These are phyloP conservation scores for Melieria picta DNA, from an alignment of 2,888 invertebrate genomes.

Conservation along the genomic window DNA sequence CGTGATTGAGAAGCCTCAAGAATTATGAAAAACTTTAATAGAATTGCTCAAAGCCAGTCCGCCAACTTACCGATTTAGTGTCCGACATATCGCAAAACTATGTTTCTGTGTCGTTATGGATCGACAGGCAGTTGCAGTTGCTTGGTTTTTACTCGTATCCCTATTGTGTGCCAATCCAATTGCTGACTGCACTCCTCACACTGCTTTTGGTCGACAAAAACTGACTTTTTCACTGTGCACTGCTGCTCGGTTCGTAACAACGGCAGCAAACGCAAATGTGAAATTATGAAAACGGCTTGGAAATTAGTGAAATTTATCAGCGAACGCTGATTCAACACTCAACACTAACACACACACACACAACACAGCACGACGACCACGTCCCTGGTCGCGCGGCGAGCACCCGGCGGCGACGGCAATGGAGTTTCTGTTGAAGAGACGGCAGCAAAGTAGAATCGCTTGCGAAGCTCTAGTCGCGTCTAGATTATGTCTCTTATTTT, in stretches of 20 bases:
- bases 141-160: not conserved
- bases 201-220: not conserved
- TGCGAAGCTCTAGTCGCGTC: too few relatives aligned
- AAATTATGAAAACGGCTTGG: conserved; percentile 1
- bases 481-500: too few relatives aligned
- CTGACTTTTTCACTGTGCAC: not conserved
- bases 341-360: not conserved
- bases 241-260: not conserved
- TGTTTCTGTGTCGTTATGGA: too few relatives aligned
- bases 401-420: too few relatives aligned
- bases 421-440: too few relatives aligned
- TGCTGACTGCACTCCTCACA: not conserved
- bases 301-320: conserved; percentile 16
- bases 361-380: conserved; percentile 14
- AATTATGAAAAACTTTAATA: not conserved
- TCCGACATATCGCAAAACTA: conserved; percentile 54
- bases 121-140: too few relatives aligned
- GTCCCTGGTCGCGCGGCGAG: not conserved
- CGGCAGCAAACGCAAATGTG: not conserved
- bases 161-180: not conserved
- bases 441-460: too few relatives aligned
- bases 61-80: conserved; percentile 59
- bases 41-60: not conserved
- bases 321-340: conserved; percentile 25
- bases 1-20: not conserved